Base-by-base conservation (phyloP, 1,140 invertebrate genomes). In the Saxidomus purpurata region DNA sequence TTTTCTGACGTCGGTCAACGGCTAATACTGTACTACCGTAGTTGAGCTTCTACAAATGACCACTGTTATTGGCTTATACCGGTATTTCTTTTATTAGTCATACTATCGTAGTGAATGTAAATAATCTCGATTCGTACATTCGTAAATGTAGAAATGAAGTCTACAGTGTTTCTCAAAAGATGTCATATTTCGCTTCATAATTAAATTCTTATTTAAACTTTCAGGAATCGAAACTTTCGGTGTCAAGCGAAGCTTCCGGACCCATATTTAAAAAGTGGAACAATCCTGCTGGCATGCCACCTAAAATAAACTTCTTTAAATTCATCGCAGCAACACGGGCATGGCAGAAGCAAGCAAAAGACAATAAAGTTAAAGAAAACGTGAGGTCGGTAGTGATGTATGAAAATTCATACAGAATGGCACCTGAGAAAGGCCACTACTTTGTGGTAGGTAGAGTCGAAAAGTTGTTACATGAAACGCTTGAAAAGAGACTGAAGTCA, bases 351-450 rank as follows among this genome's bases (percentile, higher is more conserved):
- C 63, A 43, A 17, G 87, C 87, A 1, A 89, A 82, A 74, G 43
- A 76, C 0, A 83, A 17, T 22, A 71, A 3, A 71, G 40, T 19
- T 0, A 25, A 22, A 43, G 55, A 34, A 47, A 74, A 59, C 31
- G 34, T 11, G 4, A 47, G n/a, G 49, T 59, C 74, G 9, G 9
- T 52, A 15, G 61, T 69, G 8, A 59, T 28, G 34, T 83, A 55
- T 43, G 80, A 89, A 77, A 89, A 89, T 19, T 90, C 90, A 19
- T 92, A 89, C 59, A 82, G 74, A 89, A 82, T 76, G 6, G 89
- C 84, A 83, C 92, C 92, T 25, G 86, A 89, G 28, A 80, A 82
- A 25, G 87, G 87, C 28, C 17, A 82, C 34, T 59, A 22, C 31
- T 91, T 91, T 55, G 28, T 38, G 4, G 40, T 38, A 4, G 1